Base-by-base conservation (phyloP, 2,113 vertebrate species). In the Paraplagusia blochii region DNA sequence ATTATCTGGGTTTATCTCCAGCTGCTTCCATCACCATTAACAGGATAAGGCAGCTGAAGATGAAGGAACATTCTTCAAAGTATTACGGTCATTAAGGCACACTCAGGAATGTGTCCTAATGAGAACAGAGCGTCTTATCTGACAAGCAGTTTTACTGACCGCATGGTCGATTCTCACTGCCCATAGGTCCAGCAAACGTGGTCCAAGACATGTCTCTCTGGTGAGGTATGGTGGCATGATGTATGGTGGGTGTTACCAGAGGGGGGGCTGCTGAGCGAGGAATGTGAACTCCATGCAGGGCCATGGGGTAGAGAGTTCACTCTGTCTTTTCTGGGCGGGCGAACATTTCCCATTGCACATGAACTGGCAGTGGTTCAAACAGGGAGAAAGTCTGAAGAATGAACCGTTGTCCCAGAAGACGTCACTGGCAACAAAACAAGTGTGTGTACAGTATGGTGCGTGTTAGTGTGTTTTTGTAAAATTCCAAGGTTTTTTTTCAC, bases 281-380 rank as follows among this genome's bases (percentile, higher is more conserved):
- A 74, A 84, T 80, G 66, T 70, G 52, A 62, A 38, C 63, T 50
- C 33, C 16, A 50, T 56, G 18, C 13, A 19, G 44, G 51, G 49
- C 33, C 12, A 53, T 71, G 29, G 33, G 19, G 64, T 46, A 15
- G 15, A 17, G 50, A 65, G 61, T 72, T 82, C 77, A 68, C 45
- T 14, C 35, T 81, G 84, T 83, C 72, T 66, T 69, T 72, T 83
- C 72, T 74, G 60, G 53, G 60, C 73, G 53, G 57, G 74, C 7
- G 17, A 77, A 85, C 74, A 83, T 87, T 88, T 88, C 84, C 88
- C 80, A 58, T 74, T 81, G 78, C 74, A 48, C 72, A 72, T 80
- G 55, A 68, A 72, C 66, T 67, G 53, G 63, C 76, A 77, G 70
- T 55, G 50, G 54, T 59, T 14, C 7, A 42, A 51, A 47, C 52